phyloP scores from a whole-genome alignment of 2,797 vertebrate genomes.

The Pangasius larnaudii region DNA sequence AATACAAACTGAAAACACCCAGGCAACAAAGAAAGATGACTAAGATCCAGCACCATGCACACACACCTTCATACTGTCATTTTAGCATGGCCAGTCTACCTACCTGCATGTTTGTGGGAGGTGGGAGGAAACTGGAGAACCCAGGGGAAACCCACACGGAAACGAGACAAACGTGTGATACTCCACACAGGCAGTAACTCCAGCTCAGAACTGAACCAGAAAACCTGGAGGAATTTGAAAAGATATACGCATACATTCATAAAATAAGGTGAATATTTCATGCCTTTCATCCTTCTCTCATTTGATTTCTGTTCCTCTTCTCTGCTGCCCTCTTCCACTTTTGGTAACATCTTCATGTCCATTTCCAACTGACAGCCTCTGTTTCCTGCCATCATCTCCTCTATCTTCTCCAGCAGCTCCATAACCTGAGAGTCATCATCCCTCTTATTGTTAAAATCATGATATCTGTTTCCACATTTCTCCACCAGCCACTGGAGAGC shows the following conservation, averaged over 20 bases:
- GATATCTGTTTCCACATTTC: slow-evolving; percentile 33
- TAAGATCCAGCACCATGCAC: background rate
- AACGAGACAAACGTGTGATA: background rate
- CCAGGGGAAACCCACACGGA: background rate
- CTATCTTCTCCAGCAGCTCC: slow-evolving; percentile 11
- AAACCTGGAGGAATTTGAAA: background rate
- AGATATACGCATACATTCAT: background rate
- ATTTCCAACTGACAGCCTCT: background rate
- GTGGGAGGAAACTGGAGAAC: background rate
- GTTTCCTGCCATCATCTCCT: background rate
- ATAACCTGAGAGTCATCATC: background rate
- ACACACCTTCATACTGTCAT: background rate
- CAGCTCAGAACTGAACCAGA: background rate
- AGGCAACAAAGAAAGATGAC: background rate
- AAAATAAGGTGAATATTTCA: background rate
- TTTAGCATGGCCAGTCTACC: background rate
- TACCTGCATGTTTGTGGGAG: background rate
- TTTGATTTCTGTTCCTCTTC: background rate
- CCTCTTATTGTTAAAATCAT: slow-evolving; percentile 5
- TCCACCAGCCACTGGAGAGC: slow-evolving; percentile 18
- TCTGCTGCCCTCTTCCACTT: too few species aligned
- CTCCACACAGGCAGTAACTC: background rate
- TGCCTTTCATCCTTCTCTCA: background rate
- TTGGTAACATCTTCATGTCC: background rate
- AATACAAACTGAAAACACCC: background rate